Conservation (phyloP, 1,140 invertebrate genomes). For the Orchestia grillus region DNA sequence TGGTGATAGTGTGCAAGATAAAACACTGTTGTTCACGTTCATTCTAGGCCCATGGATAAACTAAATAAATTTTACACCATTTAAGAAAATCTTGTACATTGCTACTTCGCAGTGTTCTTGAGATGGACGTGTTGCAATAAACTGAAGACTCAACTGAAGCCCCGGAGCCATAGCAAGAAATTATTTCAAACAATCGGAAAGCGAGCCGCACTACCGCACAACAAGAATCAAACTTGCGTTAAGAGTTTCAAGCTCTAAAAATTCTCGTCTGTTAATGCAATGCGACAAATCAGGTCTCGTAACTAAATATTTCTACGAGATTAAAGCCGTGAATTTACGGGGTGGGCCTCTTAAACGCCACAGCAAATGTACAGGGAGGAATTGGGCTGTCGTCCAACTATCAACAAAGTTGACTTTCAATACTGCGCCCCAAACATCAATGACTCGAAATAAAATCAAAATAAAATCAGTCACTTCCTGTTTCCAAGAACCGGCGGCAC, state of each 20-base stretch:
- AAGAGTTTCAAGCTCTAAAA: background rate
- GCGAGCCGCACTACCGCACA: background rate
- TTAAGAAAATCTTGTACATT: background rate
- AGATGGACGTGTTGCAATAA: background rate
- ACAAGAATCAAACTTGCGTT: background rate
- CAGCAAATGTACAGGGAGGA: background rate
- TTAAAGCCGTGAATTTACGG: background rate
- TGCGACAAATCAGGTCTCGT: background rate
- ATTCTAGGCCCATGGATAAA: background rate
- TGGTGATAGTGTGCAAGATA: background rate
- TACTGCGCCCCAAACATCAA: background rate
- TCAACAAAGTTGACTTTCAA: background rate
- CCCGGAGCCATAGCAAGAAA: background rate
- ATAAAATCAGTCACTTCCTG: background rate
- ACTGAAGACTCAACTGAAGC: background rate
- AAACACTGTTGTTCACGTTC: background rate
- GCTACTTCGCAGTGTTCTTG: background rate
- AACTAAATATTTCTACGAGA: background rate
- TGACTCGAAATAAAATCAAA: background rate
- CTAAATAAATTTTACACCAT: background rate
- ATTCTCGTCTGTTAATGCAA: background rate
- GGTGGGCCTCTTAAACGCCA: background rate
- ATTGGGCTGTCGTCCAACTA: background rate
- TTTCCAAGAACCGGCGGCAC: background rate
- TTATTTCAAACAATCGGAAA: background rate